These are phyloP conservation scores for Drepana falcataria DNA, from an alignment of 2,888 invertebrate species.

Conservation along the genomic window DNA sequence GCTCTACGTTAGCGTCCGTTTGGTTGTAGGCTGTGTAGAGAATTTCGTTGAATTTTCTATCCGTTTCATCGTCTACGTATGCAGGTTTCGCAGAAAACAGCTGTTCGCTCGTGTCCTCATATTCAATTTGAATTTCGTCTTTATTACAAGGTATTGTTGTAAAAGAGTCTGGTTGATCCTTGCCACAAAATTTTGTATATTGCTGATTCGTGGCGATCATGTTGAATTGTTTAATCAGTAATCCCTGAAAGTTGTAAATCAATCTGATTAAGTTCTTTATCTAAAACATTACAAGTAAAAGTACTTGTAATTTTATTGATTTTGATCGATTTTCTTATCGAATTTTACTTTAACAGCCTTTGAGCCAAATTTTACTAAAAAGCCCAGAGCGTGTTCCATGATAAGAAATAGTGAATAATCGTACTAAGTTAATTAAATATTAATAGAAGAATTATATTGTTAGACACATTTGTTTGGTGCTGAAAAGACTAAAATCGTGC, in stretches of 20 bases:
- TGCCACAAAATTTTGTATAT: constrained; percentile 52
- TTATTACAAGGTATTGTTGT: constrained; percentile 50
- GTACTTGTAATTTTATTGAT: not conserved
- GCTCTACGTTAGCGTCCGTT: constrained; percentile 30
- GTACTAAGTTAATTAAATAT: not conserved
- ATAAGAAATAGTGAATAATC: not conserved
- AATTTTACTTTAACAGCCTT: not conserved
- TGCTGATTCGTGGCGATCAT: constrained; percentile 64
- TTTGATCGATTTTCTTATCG: not conserved
- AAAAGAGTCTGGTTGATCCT: constrained; percentile 44
- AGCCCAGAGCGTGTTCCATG: constrained; percentile 14
- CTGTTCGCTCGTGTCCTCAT: constrained; percentile 53
- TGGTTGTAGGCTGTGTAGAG: constrained; percentile 46
- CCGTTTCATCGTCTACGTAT: constrained; percentile 57
- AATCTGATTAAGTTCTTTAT: constrained; percentile 22
- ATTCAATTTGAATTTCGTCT: constrained; percentile 60
- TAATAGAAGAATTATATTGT: too few relatives aligned
- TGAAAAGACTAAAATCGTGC: constrained; percentile 9
- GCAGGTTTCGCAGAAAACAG: constrained; percentile 58
- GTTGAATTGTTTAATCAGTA: constrained; percentile 71
- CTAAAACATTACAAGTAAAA: too few relatives aligned
- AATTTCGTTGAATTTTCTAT: constrained; percentile 64
- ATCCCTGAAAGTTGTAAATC: constrained; percentile 59
- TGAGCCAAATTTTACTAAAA: constrained; percentile 9
- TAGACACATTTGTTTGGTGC: constrained; percentile 17